These are phyloP conservation scores for Apostichopus leukothele DNA, from an alignment of 53 echinoderm and acorn worm genomes.

Conservation along the genomic window DNA sequence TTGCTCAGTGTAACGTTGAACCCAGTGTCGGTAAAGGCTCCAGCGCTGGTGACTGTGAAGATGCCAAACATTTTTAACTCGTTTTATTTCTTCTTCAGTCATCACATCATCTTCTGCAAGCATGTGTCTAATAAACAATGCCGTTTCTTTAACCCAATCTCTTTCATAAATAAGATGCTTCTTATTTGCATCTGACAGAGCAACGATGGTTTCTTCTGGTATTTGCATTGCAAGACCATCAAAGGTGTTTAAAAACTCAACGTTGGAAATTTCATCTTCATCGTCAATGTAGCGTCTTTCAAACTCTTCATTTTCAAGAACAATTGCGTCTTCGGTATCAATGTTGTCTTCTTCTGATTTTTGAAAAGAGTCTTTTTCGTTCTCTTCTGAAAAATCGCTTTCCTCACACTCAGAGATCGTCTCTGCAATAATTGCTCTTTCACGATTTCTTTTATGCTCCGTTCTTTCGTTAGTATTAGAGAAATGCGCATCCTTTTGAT, in stretches of 20 bases:
- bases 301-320: constrained; percentile 11
- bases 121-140: neutral
- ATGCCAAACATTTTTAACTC: constrained; percentile 54
- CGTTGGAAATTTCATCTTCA: constrained; percentile 18
- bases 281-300: constrained; percentile 36
- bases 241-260: neutral
- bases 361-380: constrained; percentile 28
- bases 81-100: constrained; percentile 20
- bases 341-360: neutral
- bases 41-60: constrained; percentile 55
- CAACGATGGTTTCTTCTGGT: neutral
- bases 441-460: too few species aligned
- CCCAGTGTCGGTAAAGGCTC: constrained; percentile 74
- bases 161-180: neutral
- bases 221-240: neutral
- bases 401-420: neutral
- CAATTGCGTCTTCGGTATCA: neutral
- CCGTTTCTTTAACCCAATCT: too few species aligned
- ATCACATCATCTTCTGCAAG: constrained; percentile 1
- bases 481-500: neutral
- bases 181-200: neutral
- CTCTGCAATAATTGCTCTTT: too few species aligned
- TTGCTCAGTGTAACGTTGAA: constrained; percentile 29
- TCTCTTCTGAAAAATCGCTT: neutral
- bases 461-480: too few species aligned